These are phyloP conservation scores for Lipotes vexillifer DNA, from an alignment of 2,113 vertebrate genomes.

Conservation along the genomic window DNA sequence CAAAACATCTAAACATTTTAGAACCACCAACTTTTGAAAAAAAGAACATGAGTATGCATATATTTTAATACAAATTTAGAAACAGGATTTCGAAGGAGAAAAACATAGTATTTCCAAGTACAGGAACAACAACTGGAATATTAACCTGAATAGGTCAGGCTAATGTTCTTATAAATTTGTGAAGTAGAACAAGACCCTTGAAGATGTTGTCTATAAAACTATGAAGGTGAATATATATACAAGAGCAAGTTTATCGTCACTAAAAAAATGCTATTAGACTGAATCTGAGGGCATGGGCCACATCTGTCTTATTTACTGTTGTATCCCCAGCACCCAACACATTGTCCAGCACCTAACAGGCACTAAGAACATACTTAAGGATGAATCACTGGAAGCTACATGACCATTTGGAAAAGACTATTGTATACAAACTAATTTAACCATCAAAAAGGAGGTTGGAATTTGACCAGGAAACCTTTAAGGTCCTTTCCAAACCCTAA, in stretches of 20 bases:
- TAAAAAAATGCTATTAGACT: not conserved
- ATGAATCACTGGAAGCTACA: not conserved
- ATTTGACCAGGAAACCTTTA: constrained; percentile 9
- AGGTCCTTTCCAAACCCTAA: not conserved
- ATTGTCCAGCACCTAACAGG: not conserved
- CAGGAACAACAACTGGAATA: not conserved
- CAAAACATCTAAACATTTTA: not conserved
- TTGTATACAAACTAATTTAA: not conserved
- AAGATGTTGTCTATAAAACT: not conserved
- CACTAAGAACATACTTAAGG: constrained; percentile 1
- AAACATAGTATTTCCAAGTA: not conserved
- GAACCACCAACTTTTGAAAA: not conserved
- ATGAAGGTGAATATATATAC: not conserved
- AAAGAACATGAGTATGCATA: not conserved
- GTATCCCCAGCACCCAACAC: not conserved
- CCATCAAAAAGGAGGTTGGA: not conserved
- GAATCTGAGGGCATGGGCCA: not conserved
- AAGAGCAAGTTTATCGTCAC: not conserved
- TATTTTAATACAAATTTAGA: constrained; percentile 34
- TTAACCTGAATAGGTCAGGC: not conserved
- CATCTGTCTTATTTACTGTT: not conserved
- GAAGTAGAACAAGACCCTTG: not conserved
- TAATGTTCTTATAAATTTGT: not conserved
- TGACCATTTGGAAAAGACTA: not conserved
- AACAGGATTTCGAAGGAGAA: not conserved